These are phyloP conservation scores for Chaitophorus viminalis DNA, from an alignment of 2,888 invertebrate species.

Conservation along the genomic window DNA sequence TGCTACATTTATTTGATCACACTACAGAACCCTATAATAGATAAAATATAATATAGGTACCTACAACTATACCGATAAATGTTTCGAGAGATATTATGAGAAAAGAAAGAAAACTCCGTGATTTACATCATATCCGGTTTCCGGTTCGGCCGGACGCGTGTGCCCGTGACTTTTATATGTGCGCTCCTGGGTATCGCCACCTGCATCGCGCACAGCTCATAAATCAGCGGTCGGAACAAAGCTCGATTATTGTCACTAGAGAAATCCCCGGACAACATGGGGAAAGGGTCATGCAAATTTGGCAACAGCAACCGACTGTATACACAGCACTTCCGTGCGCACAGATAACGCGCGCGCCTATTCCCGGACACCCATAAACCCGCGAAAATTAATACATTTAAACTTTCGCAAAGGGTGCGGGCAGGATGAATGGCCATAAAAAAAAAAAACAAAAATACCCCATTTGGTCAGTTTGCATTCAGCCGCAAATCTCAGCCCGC, in stretches of 20 bases:
- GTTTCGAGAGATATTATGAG: neutral
- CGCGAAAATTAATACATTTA: conserved; percentile 59
- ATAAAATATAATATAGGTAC: too few relatives aligned
- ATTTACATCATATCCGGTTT: conserved; percentile 58
- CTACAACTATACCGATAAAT: neutral
- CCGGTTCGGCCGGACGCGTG: conserved; percentile 48
- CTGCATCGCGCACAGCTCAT: conserved; percentile 50
- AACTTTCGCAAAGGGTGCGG: conserved; percentile 16
- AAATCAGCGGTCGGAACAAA: conserved; percentile 57
- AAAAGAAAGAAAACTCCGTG: conserved; percentile 17
- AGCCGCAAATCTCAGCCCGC: conserved; percentile 40
- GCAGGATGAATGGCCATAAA: neutral
- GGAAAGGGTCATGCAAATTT: conserved; percentile 57
- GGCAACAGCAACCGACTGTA: conserved; percentile 38
- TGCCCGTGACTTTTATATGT: conserved; percentile 28
- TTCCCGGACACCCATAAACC: conserved; percentile 47
- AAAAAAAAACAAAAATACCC: conserved; percentile 44
- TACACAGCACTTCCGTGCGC: conserved; percentile 21
- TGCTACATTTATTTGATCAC: neutral
- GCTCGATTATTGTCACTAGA: conserved; percentile 57
- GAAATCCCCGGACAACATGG: conserved; percentile 30
- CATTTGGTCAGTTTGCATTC: conserved; percentile 41
- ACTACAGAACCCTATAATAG: neutral
- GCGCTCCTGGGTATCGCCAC: conserved; percentile 46
- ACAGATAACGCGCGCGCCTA: conserved; percentile 35